Base-by-base conservation (phyloP, 2,113 vertebrate genomes). In the Eptatretus burgeri region DNA sequence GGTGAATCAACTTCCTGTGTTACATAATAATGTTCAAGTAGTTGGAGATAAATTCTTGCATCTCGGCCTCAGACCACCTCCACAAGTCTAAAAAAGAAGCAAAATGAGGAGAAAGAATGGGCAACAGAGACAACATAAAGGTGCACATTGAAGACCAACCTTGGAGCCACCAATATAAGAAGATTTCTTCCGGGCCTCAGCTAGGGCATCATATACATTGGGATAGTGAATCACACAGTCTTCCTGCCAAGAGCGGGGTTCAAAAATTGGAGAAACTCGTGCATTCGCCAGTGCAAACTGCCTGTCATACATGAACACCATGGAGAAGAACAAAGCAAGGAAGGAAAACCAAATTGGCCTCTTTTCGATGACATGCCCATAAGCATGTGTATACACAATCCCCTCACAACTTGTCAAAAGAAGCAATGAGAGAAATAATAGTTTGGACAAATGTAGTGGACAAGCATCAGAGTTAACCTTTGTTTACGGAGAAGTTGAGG, bases 141-240 rank as follows among this genome's bases (percentile, higher is more conserved):
- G 68, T 60, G 65, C 14, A 51, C 51, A 64, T n/a, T 13, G 66
- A n/a, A 66, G 49, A 65, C 71, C 68, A 75, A 95, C 91, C 81
- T 83, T 91, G 70, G 84, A 75, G 73, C 91, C 91, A 66, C 85
- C 85, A 65, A 95, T 80, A 73, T 94, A 98, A 9, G 89, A 83
- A 63, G 86, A 82, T 13, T 80, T 78, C 76, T 78, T 88, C 52
- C 77, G 76, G 66, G 87, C 85, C 73, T 93, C 83, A n/a, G 78
- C 79, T 60, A 82, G 80, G 66, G 79, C 72, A 73, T 98, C 85
- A 66, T 89, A 98, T 66, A 94, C 91, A 64, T 95, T 78, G 1
- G 89, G 89, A 69, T 85, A 95, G 60, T 68, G 77, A 65, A 93
- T 75, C 62, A 76, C 80, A 70, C 88, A 81, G 0, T 76, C 70